Evolutionary conservation across 2,888 invertebrate species (phyloP).

Genomic region (Chelonus formosanus): DNA sequence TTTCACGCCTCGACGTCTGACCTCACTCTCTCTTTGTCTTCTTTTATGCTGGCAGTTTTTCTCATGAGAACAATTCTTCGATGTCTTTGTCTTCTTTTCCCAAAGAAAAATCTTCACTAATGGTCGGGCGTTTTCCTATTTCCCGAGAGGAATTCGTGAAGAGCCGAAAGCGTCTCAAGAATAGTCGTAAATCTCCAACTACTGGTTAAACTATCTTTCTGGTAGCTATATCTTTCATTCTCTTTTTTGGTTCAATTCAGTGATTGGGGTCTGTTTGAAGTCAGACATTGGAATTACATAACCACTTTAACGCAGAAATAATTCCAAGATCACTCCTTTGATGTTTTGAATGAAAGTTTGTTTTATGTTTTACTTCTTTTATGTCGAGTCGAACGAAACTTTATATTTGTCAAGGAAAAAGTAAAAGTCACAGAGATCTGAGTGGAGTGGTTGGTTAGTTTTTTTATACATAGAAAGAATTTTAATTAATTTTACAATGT

Average conservation of each 20-base stretch:
- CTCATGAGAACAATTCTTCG: slow-evolving; percentile 23
- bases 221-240: slow-evolving; percentile 1
- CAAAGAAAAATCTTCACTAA: slow-evolving; percentile 21
- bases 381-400: too few relatives aligned
- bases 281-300: slow-evolving; percentile 30
- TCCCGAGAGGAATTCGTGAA: slow-evolving; percentile 18
- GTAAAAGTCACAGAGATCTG: too few relatives aligned
- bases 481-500: too few relatives aligned
- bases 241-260: slow-evolving; percentile 11
- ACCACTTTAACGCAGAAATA: slow-evolving; percentile 7
- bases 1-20: slow-evolving; percentile 26
- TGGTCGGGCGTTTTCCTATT: slow-evolving; percentile 17
- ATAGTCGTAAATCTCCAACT: slow-evolving; percentile 30
- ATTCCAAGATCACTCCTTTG: slow-evolving; percentile 18
- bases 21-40: slow-evolving; percentile 10
- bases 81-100: slow-evolving; percentile 17
- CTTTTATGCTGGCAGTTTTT: slow-evolving; percentile 9
- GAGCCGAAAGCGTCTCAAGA: slow-evolving; percentile 15
- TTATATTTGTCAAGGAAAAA: slow-evolving; percentile 1
- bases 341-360: slow-evolving; percentile 9
- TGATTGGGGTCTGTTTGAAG: slow-evolving; percentile 30
- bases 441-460: too few relatives aligned
- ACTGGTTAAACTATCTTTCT: slow-evolving; percentile 17
- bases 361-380: background rate
- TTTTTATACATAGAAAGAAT: too few relatives aligned